Evolutionary conservation across 2,888 invertebrate species (phyloP).

Genomic region (Pseudococcus jackbeardsleyi): DNA sequence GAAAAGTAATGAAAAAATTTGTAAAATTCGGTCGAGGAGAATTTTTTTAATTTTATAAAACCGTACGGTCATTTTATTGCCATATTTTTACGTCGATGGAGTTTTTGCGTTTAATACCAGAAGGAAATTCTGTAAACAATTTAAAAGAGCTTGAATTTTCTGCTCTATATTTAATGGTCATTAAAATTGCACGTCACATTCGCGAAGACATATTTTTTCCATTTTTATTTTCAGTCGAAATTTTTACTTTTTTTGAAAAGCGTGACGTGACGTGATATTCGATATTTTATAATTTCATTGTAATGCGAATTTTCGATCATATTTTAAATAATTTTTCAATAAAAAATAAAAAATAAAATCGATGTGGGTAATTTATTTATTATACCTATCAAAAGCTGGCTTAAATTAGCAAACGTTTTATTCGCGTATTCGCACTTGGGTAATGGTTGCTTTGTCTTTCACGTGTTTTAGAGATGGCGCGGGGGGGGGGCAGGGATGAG

Average conservation of each 20-base stretch:
- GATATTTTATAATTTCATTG: neutral
- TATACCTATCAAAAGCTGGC: no score
- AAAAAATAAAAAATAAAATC: neutral
- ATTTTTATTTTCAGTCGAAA: neutral
- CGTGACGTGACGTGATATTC: neutral
- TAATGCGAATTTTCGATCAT: neutral
- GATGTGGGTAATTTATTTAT: no score
- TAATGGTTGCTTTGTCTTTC: no score
- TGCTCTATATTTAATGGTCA: neutral
- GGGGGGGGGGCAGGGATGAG: no score
- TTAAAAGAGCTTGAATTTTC: neutral
- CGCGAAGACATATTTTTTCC: slow-evolving; percentile 11
- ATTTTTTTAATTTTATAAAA: no score
- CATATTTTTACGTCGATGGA: neutral
- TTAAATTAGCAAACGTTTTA: no score
- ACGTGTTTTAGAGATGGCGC: no score
- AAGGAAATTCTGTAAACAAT: neutral
- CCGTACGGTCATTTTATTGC: neutral
- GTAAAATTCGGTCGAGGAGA: no score
- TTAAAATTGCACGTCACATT: slow-evolving; percentile 14
- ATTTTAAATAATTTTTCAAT: neutral
- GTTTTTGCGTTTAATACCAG: neutral
- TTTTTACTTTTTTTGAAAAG: neutral
- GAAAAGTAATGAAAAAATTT: no score
- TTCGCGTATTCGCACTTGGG: no score